phyloP scores from a whole-genome alignment of 2,888 invertebrate genomes.

The Oscheius sp. region DNA sequence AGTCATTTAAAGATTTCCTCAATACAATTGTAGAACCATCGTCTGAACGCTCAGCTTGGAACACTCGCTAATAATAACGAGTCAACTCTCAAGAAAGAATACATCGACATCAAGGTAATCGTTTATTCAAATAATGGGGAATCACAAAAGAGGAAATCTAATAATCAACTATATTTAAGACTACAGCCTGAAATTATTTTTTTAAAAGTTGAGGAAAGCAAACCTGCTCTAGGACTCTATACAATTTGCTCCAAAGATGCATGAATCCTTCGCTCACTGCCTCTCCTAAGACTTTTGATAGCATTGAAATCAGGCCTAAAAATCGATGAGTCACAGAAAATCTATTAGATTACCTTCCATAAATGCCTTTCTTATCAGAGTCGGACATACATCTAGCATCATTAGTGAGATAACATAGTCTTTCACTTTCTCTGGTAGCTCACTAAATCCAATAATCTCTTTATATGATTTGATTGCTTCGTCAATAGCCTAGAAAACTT shows the following conservation, averaged over 20 bases:
- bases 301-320: constrained; percentile 57
- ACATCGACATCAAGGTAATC: constrained; percentile 43
- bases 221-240: constrained; percentile 67
- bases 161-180: constrained; percentile 49
- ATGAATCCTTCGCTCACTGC: constrained; percentile 43
- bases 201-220: neutral
- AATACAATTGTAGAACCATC: constrained; percentile 45
- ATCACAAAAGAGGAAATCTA: constrained; percentile 16
- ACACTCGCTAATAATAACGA: constrained; percentile 41
- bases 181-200: constrained; percentile 31
- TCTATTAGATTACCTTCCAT: constrained; percentile 38
- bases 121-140: neutral
- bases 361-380: constrained; percentile 63
- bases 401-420: constrained; percentile 58
- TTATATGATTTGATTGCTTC: constrained; percentile 57
- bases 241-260: constrained; percentile 65
- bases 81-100: constrained; percentile 44
- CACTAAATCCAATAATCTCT: constrained; percentile 50
- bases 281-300: constrained; percentile 48
- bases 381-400: constrained; percentile 65
- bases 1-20: too few relatives aligned
- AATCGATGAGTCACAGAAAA: neutral
- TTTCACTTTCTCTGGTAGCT: constrained; percentile 51
- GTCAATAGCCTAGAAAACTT: constrained; percentile 53
- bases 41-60: constrained; percentile 53